A percentile compares a stretch with the other conserved stretches of the same genome.
These are phyloP conservation scores for Diarsia rubi DNA, from an alignment of 2,888 invertebrate species.

Conservation along the genomic window DNA sequence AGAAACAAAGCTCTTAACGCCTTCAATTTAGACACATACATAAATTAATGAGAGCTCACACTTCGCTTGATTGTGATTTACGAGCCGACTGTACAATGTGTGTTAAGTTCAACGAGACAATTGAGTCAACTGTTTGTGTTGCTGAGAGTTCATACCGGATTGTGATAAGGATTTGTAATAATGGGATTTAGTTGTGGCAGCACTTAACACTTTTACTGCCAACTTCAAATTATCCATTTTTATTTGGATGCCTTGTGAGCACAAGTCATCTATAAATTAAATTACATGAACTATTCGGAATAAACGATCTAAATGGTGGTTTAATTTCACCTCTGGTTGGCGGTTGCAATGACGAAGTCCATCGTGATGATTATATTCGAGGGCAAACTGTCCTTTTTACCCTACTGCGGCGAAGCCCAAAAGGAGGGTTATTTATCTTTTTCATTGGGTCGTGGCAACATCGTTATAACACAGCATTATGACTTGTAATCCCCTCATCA, in stretches of 20 bases:
- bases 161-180: conserved; percentile 13
- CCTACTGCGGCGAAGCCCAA: too few relatives aligned
- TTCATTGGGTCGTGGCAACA: neutral
- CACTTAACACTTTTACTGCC: too few relatives aligned
- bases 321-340: neutral
- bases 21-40: conserved; percentile 43
- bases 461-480: too few relatives aligned
- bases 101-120: conserved; percentile 67
- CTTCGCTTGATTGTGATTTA: conserved; percentile 52
- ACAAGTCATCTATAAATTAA: neutral
- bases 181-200: conserved; percentile 3
- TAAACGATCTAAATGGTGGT: neutral
- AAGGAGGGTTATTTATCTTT: too few relatives aligned
- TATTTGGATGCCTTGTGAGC: too few relatives aligned
- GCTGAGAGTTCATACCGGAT: conserved; percentile 66
- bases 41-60: conserved; percentile 49
- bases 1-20: conserved; percentile 37
- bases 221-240: too few relatives aligned
- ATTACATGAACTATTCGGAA: neutral
- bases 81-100: conserved; percentile 23
- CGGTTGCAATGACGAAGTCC: neutral
- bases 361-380: neutral
- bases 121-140: conserved; percentile 63
- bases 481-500: too few relatives aligned
- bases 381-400: neutral